phyloP scores from a whole-genome alignment of 2,888 invertebrate genomes.

The Trilocha varians region DNA sequence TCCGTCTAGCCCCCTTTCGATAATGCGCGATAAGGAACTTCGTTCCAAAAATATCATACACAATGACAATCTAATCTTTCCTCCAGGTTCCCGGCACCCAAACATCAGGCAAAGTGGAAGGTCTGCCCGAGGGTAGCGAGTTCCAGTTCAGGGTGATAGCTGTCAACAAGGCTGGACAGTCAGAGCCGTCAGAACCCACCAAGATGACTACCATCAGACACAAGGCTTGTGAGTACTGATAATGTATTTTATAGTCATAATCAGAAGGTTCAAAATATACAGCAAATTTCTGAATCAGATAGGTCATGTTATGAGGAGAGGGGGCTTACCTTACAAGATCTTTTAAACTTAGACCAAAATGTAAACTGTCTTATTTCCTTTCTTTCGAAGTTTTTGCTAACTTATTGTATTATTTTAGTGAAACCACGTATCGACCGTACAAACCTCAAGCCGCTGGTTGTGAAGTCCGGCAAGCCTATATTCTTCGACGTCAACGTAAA shows the following conservation, averaged over 20 bases:
- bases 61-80: neutral
- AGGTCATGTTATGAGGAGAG: too few relatives aligned
- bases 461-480: slow-evolving; percentile 92
- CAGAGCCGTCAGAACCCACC: slow-evolving; percentile 92
- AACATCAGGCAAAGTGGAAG: slow-evolving; percentile 84
- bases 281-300: too few relatives aligned
- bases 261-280: too few relatives aligned
- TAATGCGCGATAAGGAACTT: too few relatives aligned
- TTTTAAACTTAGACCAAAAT: too few relatives aligned
- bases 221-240: slow-evolving; percentile 85
- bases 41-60: too few relatives aligned
- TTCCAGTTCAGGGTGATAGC: slow-evolving; percentile 93
- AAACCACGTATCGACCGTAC: slow-evolving; percentile 98
- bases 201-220: slow-evolving; percentile 91
- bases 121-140: slow-evolving; percentile 91
- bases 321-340: too few relatives aligned
- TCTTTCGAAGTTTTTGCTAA: too few relatives aligned
- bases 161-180: slow-evolving; percentile 94
- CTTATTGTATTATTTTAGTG: too few relatives aligned
- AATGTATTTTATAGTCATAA: too few relatives aligned
- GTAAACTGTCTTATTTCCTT: too few relatives aligned
- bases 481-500: slow-evolving; percentile 94
- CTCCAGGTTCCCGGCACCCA: slow-evolving; percentile 77
- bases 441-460: slow-evolving; percentile 89
- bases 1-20: too few relatives aligned